Conservation (phyloP, 2,113 vertebrate genomes). For the Dascyllus trimaculatus region DNA sequence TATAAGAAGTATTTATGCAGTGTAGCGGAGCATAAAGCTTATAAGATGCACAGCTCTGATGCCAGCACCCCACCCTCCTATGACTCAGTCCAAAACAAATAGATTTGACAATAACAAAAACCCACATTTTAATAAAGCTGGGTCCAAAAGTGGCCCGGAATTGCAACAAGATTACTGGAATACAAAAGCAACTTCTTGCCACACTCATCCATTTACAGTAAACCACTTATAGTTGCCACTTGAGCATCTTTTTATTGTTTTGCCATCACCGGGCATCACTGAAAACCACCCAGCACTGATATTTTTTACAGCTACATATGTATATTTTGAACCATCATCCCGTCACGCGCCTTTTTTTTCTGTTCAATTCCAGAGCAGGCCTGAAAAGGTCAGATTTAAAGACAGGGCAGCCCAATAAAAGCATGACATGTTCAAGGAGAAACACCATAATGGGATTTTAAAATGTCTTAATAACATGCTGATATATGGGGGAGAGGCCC, state of each 20-base stretch:
- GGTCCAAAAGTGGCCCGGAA: slow-evolving; percentile 59
- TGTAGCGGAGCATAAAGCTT: slow-evolving; percentile 20
- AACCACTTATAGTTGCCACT: slow-evolving; percentile 69
- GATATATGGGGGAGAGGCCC: slow-evolving; percentile 86
- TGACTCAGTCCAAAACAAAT: slow-evolving; percentile 64
- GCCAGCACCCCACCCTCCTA: slow-evolving; percentile 16
- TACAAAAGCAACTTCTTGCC: slow-evolving; percentile 65
- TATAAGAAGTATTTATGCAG: neutral
- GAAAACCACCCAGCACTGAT: slow-evolving; percentile 44
- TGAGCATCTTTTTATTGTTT: slow-evolving; percentile 57
- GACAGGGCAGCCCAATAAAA: slow-evolving; percentile 88
- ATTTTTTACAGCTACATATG: slow-evolving; percentile 61
- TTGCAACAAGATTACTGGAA: slow-evolving; percentile 71
- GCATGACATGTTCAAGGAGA: slow-evolving; percentile 90
- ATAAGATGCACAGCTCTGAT: slow-evolving; percentile 35
- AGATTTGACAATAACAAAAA: slow-evolving; percentile 66
- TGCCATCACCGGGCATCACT: slow-evolving; percentile 29
- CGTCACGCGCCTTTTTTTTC: slow-evolving; percentile 69
- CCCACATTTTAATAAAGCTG: slow-evolving; percentile 64
- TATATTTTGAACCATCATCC: slow-evolving; percentile 49
- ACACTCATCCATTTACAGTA: slow-evolving; percentile 58
- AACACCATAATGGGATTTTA: slow-evolving; percentile 91
- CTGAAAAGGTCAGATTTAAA: slow-evolving; percentile 89
- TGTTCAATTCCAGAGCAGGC: slow-evolving; percentile 71
- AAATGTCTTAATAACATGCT: slow-evolving; percentile 91